Base-by-base conservation (phyloP, 2,113 vertebrate species). In the Acrocephalus arundinaceus region DNA sequence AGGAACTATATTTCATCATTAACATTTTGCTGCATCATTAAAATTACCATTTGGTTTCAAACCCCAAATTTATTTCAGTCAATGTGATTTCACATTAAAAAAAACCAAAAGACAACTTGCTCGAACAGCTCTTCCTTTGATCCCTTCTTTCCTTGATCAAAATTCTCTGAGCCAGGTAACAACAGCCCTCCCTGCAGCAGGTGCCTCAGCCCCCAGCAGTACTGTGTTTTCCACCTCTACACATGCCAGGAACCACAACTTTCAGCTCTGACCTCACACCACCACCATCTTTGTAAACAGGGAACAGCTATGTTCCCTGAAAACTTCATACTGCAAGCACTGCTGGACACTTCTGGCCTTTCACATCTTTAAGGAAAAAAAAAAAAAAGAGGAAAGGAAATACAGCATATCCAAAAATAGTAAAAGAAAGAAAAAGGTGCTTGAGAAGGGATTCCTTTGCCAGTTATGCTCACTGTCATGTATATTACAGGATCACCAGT, bases 381-480 rank as follows among this genome's bases (percentile, higher is more conserved):
- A 23, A 13, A 35, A 19, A 30, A 2, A 31, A 10, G 31, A 79
- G n/a, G 14, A 71, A 48, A 85, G 46, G 49, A 85, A 86, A 83
- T 66, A 82, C 13, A 87, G 27, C 21, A 37, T 8, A 10, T 15
- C 55, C 54, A 68, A 89, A 87, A 89, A 79, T 3, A 80, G 41
- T 27, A 11, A 59, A 73, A 68, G 13, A 24, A 84, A 55, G 66
- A 25, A 43, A 31, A 25, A 58, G 7, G 6, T 10, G 31, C 19
- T 73, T 45, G 15, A 89, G 63, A 72, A 49, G 28, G 37, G 33
- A 74, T 91, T 93, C 84, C 73, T 63, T 91, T 81, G 37, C 55
- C 57, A 37, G 17, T 49, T 54, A 17, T 0, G 2, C 24, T 67
- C 39, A 18, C 39, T 83, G 24, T n/a, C 33, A 54, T 0, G 0